A percentile compares a stretch with the other conserved stretches of the same genome.
Evolutionary conservation across 2,113 vertebrate species (phyloP).

Genomic region (Podarcis cretensis): DNA sequence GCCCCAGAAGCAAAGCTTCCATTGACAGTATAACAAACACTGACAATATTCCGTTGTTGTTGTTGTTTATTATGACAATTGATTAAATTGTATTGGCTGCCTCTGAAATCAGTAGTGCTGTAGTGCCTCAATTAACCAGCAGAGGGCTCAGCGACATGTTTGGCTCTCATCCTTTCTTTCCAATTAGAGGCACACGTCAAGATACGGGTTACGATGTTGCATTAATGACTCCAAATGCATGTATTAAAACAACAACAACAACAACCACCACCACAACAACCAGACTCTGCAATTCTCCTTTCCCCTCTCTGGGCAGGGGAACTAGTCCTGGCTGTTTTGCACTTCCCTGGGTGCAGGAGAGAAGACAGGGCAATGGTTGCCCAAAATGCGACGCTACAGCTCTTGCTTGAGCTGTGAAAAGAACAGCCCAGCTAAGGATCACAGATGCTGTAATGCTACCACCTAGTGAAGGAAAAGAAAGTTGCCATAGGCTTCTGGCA

Average conservation of each 20-base stretch:
- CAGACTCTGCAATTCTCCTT: neutral
- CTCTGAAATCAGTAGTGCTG: neutral
- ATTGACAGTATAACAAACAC: too few species aligned
- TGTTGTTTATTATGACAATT: neutral
- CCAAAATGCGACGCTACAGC: neutral
- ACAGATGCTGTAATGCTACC: slow-evolving; percentile 58
- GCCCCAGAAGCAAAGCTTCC: too few species aligned
- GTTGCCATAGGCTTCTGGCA: neutral
- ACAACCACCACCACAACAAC: too few species aligned
- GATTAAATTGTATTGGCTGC: neutral
- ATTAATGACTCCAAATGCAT: neutral
- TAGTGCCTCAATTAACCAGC: slow-evolving; percentile 46
- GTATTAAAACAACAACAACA: too few species aligned
- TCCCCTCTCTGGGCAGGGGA: too few species aligned
- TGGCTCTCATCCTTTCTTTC: neutral
- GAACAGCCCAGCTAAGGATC: neutral
- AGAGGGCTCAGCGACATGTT: slow-evolving; percentile 59
- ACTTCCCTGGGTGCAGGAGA: neutral
- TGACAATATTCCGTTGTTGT: neutral
- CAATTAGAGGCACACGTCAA: neutral
- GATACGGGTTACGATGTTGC: neutral
- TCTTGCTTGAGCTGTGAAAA: neutral
- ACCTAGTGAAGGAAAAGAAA: slow-evolving; percentile 57
- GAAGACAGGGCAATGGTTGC: too few species aligned
- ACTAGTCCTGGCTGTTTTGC: neutral